Conservation (phyloP, 2,888 invertebrate species). For the Cephus sareptanus region DNA sequence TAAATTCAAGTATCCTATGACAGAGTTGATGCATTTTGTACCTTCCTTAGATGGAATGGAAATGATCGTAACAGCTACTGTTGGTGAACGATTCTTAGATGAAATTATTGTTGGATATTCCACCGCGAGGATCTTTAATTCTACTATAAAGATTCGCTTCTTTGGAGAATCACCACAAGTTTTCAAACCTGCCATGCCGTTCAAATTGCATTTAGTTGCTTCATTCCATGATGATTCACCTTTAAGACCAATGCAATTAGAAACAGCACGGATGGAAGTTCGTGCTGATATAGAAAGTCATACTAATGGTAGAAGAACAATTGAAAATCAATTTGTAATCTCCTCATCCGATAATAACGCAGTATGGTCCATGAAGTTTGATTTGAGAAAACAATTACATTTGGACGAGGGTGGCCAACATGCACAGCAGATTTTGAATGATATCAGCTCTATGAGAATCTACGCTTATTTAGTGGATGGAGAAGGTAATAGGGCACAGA, state of each 20-base stretch:
- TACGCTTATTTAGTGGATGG: slow-evolving; percentile 78
- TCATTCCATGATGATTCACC: slow-evolving; percentile 93
- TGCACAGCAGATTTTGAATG: slow-evolving; percentile 74
- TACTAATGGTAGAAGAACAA: slow-evolving; percentile 71
- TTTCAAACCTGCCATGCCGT: slow-evolving; percentile 95
- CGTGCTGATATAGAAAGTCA: slow-evolving; percentile 73
- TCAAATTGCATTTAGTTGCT: slow-evolving; percentile 82
- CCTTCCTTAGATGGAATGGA: slow-evolving; percentile 80
- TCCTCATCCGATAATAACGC: slow-evolving; percentile 78
- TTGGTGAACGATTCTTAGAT: slow-evolving; percentile 88
- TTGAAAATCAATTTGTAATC: slow-evolving; percentile 72
- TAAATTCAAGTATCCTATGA: slow-evolving; percentile 87
- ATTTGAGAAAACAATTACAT: slow-evolving; percentile 77
- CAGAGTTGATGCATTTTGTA: slow-evolving; percentile 77
- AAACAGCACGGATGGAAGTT: slow-evolving; percentile 76
- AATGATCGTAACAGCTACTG: slow-evolving; percentile 84
- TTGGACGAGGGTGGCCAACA: slow-evolving; percentile 70
- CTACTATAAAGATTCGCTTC: slow-evolving; percentile 84
- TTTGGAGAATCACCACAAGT: slow-evolving; percentile 92
- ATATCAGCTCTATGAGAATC: slow-evolving; percentile 76
- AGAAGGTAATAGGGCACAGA: slow-evolving; percentile 73
- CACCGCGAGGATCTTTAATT: slow-evolving; percentile 88
- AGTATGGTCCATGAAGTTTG: slow-evolving; percentile 86
- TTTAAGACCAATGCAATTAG: slow-evolving; percentile 74
- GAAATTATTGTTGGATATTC: slow-evolving; percentile 89